A percentile compares a stretch with the other conserved stretches of the same genome.
These are phyloP conservation scores for Drosophila subobscura DNA, from an alignment of 1,140 invertebrate genomes.

Conservation along the genomic window DNA sequence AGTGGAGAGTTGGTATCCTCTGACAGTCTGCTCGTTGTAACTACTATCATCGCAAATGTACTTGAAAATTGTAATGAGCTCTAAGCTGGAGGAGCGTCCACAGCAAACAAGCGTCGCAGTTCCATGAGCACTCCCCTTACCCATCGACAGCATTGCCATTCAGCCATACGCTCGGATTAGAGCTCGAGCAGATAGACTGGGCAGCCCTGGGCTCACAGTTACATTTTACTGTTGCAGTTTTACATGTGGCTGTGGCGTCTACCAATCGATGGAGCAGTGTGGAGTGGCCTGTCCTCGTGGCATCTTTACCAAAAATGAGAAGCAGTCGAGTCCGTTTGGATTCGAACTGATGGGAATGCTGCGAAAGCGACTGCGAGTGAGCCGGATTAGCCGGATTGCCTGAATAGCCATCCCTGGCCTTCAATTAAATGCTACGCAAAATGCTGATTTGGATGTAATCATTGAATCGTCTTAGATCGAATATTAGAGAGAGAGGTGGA, in stretches of 20 bases:
- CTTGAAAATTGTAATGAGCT: conserved; percentile 82
- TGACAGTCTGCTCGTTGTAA: conserved; percentile 62
- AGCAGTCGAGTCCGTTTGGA: background rate
- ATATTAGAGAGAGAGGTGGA: too few species aligned
- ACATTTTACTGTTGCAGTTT: conserved; percentile 46
- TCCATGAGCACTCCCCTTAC: conserved; percentile 26
- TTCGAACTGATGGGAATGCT: background rate
- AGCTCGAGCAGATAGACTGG: conserved; percentile 8
- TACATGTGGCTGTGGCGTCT: conserved; percentile 38
- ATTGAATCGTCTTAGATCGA: too few species aligned
- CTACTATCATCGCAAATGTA: conserved; percentile 82
- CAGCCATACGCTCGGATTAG: conserved; percentile 76
- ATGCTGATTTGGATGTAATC: too few species aligned
- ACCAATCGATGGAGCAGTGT: conserved; percentile 38
- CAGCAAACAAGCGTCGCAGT: conserved; percentile 68
- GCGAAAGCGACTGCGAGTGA: background rate
- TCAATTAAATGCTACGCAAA: conserved; percentile 4
- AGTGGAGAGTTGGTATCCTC: conserved; percentile 19
- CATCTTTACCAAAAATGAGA: conserved; percentile 12
- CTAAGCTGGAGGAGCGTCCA: conserved; percentile 80
- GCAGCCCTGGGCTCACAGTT: conserved; percentile 42
- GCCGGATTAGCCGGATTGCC: conserved; percentile 5
- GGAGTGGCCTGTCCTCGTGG: conserved; percentile 2
- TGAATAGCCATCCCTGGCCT: background rate
- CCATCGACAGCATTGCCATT: conserved; percentile 45